Percentiles rank a stretch among this genome's conserved stretches.
phyloP scores from a whole-genome alignment of 2,797 vertebrate genomes.

The Pipistrellus kuhlii region DNA sequence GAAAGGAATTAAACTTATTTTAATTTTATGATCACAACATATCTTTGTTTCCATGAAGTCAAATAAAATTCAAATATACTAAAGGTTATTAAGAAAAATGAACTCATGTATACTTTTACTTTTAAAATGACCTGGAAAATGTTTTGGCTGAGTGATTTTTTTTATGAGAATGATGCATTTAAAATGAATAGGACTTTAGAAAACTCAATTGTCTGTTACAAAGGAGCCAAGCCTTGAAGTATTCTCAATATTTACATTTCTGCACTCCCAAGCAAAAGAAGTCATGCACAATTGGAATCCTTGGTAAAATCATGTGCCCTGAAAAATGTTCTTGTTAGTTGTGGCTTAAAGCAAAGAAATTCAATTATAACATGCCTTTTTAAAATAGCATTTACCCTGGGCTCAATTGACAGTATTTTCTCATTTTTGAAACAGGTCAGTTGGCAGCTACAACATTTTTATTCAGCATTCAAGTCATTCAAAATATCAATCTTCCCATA shows the following conservation, averaged over 20 bases:
- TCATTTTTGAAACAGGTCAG: neutral
- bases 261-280: neutral
- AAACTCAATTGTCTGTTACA: neutral
- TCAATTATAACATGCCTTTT: neutral
- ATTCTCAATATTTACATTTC: neutral
- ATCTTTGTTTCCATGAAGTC: neutral
- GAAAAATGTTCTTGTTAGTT: neutral
- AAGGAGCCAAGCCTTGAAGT: neutral
- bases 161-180: neutral
- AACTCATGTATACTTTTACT: neutral
- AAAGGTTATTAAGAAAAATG: neutral
- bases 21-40: neutral
- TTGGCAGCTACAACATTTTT: neutral
- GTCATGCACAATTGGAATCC: neutral
- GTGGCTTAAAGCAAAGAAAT: slow-evolving; percentile 27
- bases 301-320: neutral
- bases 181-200: neutral
- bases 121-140: neutral
- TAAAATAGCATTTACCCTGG: neutral
- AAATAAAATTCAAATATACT: slow-evolving; percentile 5
- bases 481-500: neutral
- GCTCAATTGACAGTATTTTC: neutral
- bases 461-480: neutral
- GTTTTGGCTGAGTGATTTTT: neutral
- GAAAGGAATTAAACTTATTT: neutral